Base-by-base conservation (phyloP, 2,888 invertebrate genomes). In the Xanthia icteritia region DNA sequence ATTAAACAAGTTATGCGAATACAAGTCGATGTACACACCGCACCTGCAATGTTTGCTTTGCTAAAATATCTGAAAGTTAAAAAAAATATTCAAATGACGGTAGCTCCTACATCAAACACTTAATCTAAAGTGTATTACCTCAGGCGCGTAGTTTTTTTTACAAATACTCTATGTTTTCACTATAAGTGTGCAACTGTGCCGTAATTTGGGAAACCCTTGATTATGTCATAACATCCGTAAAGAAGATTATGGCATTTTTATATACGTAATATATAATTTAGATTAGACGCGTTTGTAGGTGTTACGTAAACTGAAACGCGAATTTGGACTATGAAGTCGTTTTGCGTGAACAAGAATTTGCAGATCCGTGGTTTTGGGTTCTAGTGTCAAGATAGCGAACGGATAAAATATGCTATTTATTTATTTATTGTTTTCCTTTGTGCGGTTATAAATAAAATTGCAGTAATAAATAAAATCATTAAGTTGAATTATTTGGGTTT, bases 141-240 rank as follows among this genome's bases (percentile, higher is more conserved):
- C 42, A 23, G 23, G 8, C 23, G 1, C 39, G 20, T 13, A 69
- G 27, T 75, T 1, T 82, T 80, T 79, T 79, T 51, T 72, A 75
- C 74, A 80, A 84, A 78, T 75, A 81, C 79, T 76, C 31, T 78
- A 65, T 71, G 74, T 81, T 81, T 82, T 82, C 83, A 70, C 81
- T 73, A 60, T 27, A 60, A 54, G 74, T 68, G 71, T 66, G 60
- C 27, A 36, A 73, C 61, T 69, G 54, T 73, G 72, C 75, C 66
- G 60, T 85, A 85, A 61, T 75, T 65, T 73, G 45, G 42, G 42
- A 56, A 54, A 76, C 74, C 83, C 74, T 64, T 71, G 65, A 36
- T 83, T 74, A 73, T 80, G 71, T 64, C 65, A 36, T 73, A 42
- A 77, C 72, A 78, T 83, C 75, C 86, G 77, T 67, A 58, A 75